These are phyloP conservation scores for Thereva unica DNA, from an alignment of 2,888 invertebrate genomes.

Conservation along the genomic window DNA sequence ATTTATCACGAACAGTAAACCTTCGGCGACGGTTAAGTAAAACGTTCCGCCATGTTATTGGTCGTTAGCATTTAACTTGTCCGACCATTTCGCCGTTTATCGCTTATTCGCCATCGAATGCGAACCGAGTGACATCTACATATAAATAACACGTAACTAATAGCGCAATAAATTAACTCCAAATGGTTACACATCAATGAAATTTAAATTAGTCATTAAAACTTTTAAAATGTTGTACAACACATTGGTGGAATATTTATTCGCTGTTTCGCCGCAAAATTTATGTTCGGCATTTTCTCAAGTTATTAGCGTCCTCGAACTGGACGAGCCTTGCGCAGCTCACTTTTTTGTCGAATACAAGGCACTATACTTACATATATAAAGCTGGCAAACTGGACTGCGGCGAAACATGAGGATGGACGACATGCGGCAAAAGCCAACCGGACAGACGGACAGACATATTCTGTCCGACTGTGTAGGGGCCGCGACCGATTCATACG, in stretches of 20 bases:
- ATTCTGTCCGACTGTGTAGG: too few relatives aligned
- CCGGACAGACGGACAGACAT: too few relatives aligned
- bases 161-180: constrained; percentile 39
- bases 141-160: constrained; percentile 30
- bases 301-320: constrained; percentile 23
- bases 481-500: too few relatives aligned
- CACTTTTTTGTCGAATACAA: not conserved
- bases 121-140: constrained; percentile 25
- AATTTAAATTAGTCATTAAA: constrained; percentile 42
- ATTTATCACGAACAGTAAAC: constrained; percentile 22
- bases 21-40: constrained; percentile 26
- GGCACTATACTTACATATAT: too few relatives aligned
- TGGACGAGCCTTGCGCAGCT: constrained; percentile 3
- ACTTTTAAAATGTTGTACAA: constrained; percentile 34
- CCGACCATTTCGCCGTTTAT: constrained; percentile 23
- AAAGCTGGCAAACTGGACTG: constrained; percentile 1
- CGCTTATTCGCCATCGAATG: constrained; percentile 24
- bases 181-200: constrained; percentile 42
- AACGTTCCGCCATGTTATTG: constrained; percentile 30
- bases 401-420: not conserved
- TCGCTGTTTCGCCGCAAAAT: constrained; percentile 19
- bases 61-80: constrained; percentile 25
- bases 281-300: constrained; percentile 18
- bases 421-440: too few relatives aligned
- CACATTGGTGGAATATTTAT: constrained; percentile 30